These are phyloP conservation scores for Muscicapa striata DNA, from an alignment of 2,797 vertebrate genomes.

Conservation along the genomic window DNA sequence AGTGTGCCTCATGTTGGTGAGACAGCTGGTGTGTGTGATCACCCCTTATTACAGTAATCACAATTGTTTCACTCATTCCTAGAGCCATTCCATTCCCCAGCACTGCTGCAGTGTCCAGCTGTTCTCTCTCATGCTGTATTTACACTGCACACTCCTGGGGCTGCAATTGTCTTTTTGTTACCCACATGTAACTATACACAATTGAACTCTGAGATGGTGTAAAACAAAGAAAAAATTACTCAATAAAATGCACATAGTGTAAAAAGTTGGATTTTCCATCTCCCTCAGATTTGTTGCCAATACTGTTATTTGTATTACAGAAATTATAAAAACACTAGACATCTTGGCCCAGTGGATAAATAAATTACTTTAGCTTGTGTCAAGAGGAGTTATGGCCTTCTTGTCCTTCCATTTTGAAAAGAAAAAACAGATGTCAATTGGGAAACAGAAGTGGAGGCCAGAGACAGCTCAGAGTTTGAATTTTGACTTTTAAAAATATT, in stretches of 20 bases:
- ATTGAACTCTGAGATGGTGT: neutral
- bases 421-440: neutral
- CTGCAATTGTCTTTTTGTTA: neutral
- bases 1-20: neutral
- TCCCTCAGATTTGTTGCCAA: neutral
- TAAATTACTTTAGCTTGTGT: neutral
- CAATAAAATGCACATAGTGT: neutral
- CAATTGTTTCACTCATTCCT: neutral
- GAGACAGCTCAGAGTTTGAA: neutral
- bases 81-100: neutral
- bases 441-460: neutral
- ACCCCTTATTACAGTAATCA: neutral
- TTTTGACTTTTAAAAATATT: neutral
- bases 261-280: neutral
- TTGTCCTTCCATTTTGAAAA: neutral
- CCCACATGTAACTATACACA: neutral
- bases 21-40: conserved; percentile 8
- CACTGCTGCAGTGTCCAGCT: conserved; percentile 29
- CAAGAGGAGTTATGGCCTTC: neutral
- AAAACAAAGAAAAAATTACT: neutral
- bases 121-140: neutral
- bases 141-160: neutral
- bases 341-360: neutral
- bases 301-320: neutral
- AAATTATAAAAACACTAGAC: neutral